Base-by-base conservation (phyloP, 2,113 vertebrate genomes). In the Cnemophilus loriae region DNA sequence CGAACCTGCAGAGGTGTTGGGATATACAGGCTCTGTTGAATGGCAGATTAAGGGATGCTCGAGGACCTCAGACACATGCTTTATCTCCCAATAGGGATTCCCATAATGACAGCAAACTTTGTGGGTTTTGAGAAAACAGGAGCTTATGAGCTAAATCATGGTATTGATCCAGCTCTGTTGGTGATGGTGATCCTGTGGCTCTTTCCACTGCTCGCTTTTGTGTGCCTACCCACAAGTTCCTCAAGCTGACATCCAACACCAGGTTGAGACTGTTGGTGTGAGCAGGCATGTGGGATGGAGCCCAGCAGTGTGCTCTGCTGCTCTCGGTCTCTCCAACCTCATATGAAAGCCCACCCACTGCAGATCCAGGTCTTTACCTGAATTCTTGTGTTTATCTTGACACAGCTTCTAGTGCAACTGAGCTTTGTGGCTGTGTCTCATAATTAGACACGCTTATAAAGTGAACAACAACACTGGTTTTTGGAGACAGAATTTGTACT, bases 251-350 rank as follows among this genome's bases (percentile, higher is more conserved):
- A 15, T 20, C 30, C n/a, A 35, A 0, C 11, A 9, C 4, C 41
- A 53, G 67, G 6, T 12, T 39, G 71, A 35, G 60, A 4, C 44
- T 26, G 33, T 56, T 84, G 52, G 7, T 42, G 52, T 63, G 74
- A 41, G 33, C 50, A 56, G 73, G 27, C 1, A 1, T 0, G 7
- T 1, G 13, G 26, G 60, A 19, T 1, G 4, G 70, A 70, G 33
- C 33, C n/a, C 10, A 10, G 21, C 24, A 11, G 17, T 6, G 6
- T n/a, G 39, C 35, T 73, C 22, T 52, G 60, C 74, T 87, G 59
- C 49, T 41, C 1, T 6, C 0, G 0, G 27, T 44, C 24, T 49
- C 47, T 33, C 28, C 65, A 44, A 0, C 18, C 21, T 42, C 39
- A 32, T 8, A 4, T 3, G 14, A 56, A 76, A 71, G 41, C 35